Base-by-base conservation (phyloP, 2,113 vertebrate genomes). In the Deroptyus accipitrinus region DNA sequence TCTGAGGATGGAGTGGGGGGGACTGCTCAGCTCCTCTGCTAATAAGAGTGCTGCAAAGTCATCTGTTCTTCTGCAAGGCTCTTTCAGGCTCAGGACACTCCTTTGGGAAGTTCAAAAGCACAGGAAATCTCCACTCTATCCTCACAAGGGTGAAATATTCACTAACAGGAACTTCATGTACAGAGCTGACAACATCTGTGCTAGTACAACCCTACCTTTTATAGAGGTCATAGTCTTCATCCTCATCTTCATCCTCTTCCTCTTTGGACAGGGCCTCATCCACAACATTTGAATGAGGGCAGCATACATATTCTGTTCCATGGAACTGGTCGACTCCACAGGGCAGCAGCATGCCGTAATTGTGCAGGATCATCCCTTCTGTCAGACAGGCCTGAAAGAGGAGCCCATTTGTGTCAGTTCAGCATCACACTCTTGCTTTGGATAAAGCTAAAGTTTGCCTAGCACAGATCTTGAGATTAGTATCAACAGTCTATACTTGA, bases 251-350 rank as follows among this genome's bases (percentile, higher is more conserved):
- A 8, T 99, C 98, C 7, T 97, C 98, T 0, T 98, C 98, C 70
- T 99, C 99, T 92, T 98, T 98, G 46, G 98, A 98, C 52, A 97
- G 83, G 16, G 97, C 83, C n/a, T 93, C 98, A 51, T 98, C 98
- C 35, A 97, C 97, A 3, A 95, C 70, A 82, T 97, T 99, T 1
- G 98, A 97, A 74, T 98, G 96, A 33, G 99, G 99, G 95, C 99
- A 99, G 96, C 99, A 99, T 4, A 99, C 99, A 1, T 99, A 99
- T 48, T 99, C 99, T 1, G 99, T 99, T 78, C 99, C 99, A 0
- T 98, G 98, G 98, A 99, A 99, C 97, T 98, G 98, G 97, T 99
- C 98, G 0, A 99, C 98, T 22, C 98, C 99, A 1, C 99, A 99
- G 76, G 99, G 99, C 75, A 99, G 98, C 95, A 99, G 97, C 99